phyloP scores from a whole-genome alignment of 2,888 invertebrate genomes.

The Ceratothoa steindachneri region DNA sequence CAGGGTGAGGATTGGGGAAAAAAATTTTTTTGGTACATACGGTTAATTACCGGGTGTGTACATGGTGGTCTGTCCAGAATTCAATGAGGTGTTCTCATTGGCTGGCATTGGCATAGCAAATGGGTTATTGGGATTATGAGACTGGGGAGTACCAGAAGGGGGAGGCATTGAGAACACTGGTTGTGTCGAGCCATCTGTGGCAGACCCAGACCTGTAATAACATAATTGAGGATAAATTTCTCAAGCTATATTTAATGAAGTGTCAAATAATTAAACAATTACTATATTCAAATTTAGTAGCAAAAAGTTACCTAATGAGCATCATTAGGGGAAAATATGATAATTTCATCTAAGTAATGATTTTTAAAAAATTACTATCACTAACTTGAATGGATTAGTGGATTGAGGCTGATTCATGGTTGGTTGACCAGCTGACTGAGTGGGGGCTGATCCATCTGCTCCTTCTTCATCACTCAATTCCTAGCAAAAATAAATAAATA shows the following conservation, averaged over 20 bases:
- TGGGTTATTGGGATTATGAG: constrained; percentile 40
- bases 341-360: no score
- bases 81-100: constrained; percentile 43
- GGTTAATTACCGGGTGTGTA: constrained; percentile 42
- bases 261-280: no score
- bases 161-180: constrained; percentile 46
- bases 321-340: no score
- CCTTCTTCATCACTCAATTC: constrained; percentile 7
- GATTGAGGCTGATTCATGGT: background rate
- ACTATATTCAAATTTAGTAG: no score
- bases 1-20: no score
- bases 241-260: no score
- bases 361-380: no score
- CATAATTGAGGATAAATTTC: no score
- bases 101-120: constrained; percentile 26
- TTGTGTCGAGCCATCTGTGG: constrained; percentile 16
- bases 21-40: no score
- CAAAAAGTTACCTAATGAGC: no score
- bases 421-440: background rate
- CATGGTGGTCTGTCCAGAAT: constrained; percentile 30
- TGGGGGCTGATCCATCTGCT: background rate
- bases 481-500: background rate
- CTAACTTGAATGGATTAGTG: background rate
- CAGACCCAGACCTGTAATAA: constrained; percentile 8
- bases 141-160: constrained; percentile 21